Conservation (phyloP, 2,888 invertebrate species). For the Polia nebulosa region DNA sequence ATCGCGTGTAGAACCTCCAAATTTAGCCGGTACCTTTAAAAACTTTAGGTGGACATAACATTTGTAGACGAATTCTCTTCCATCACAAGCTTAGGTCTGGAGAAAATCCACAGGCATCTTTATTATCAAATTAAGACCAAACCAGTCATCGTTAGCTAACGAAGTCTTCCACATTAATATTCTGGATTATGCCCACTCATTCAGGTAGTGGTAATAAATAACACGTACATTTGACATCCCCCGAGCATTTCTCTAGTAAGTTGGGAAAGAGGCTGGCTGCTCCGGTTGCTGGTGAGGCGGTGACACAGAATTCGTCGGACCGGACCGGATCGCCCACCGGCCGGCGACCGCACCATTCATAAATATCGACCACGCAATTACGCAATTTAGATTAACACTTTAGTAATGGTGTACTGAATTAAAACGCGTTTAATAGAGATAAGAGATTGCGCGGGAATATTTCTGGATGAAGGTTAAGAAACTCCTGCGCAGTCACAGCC, state of each 20-base stretch:
- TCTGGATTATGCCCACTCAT: conserved; percentile 52
- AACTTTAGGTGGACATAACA: not conserved
- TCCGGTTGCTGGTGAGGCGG: conserved; percentile 72
- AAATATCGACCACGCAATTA: conserved; percentile 84
- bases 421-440: conserved; percentile 72
- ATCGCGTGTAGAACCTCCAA: not conserved
- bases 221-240: conserved; percentile 57
- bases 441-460: conserved; percentile 63
- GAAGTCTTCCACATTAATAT: conserved; percentile 52
- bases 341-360: conserved; percentile 80
- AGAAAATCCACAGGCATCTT: not conserved
- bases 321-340: conserved; percentile 86
- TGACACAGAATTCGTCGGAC: conserved; percentile 80
- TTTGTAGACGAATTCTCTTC: not conserved
- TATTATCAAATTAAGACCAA: conserved; percentile 23
- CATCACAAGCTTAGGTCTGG: too few species aligned
- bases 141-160: conserved; percentile 24
- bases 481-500: conserved; percentile 16
- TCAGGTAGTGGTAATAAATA: conserved; percentile 53
- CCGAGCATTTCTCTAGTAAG: conserved; percentile 65
- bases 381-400: conserved; percentile 80
- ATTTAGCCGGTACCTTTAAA: too few species aligned
- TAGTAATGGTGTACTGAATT: conserved; percentile 72
- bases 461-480: conserved; percentile 63
- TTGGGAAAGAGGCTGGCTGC: conserved; percentile 69